Conservation (phyloP, 1,140 invertebrate species). For the Aphelinus certus region DNA sequence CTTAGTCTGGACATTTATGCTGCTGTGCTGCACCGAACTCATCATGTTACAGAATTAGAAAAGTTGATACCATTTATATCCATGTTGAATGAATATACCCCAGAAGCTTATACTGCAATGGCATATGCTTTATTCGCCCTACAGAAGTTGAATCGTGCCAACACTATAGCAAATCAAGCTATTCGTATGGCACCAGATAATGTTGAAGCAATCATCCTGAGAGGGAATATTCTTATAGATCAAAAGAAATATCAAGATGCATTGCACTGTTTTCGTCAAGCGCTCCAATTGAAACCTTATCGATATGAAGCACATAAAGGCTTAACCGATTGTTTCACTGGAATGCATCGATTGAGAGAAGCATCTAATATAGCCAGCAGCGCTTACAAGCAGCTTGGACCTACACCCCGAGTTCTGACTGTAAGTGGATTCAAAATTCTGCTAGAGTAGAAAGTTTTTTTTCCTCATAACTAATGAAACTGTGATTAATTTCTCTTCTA, state of each 20-base stretch:
- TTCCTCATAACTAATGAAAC: slow-evolving; percentile 49
- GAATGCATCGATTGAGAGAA: slow-evolving; percentile 73
- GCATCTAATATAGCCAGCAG: slow-evolving; percentile 75
- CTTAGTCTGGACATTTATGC: slow-evolving; percentile 63
- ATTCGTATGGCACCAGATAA: slow-evolving; percentile 66
- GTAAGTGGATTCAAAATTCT: slow-evolving; percentile 61
- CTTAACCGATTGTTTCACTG: slow-evolving; percentile 76
- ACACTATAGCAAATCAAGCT: slow-evolving; percentile 71
- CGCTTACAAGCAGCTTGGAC: slow-evolving; percentile 76
- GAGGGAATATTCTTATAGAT: slow-evolving; percentile 76
- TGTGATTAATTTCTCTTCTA: slow-evolving; percentile 56
- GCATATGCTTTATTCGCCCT: slow-evolving; percentile 70
- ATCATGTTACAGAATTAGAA: slow-evolving; percentile 63
- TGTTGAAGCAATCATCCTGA: slow-evolving; percentile 77
- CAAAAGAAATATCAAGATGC: slow-evolving; percentile 79
- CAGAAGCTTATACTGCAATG: slow-evolving; percentile 73
- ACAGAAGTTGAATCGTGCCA: slow-evolving; percentile 68
- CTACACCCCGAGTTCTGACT: slow-evolving; percentile 75
- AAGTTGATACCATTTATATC: slow-evolving; percentile 62
- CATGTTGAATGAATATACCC: slow-evolving; percentile 61
- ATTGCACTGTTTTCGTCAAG: slow-evolving; percentile 77
- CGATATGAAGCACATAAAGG: slow-evolving; percentile 77
- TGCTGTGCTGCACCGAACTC: slow-evolving; percentile 64
- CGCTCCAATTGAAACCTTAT: slow-evolving; percentile 69
- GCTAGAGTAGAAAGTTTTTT: slow-evolving; percentile 20